Base-by-base conservation (phyloP, 37 sponge, comb jelly and placozoan species). In the Spongilla lacustris region DNA sequence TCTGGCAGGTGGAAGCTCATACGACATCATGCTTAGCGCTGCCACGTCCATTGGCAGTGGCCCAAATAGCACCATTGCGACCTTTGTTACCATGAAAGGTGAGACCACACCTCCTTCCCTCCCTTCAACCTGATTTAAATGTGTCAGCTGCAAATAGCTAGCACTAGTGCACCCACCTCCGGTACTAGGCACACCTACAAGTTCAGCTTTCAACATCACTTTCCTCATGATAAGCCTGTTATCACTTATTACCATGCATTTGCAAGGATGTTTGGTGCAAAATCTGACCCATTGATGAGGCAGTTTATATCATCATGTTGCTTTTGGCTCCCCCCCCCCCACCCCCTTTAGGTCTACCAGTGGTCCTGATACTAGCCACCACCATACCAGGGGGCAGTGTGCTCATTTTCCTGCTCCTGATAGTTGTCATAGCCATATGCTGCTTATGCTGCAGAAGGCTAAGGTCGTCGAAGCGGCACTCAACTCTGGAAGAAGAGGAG, bases 1-100 rank as follows among this genome's bases (percentile, higher is more conserved):
- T 3, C 77, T 92, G 35, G 67, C 25, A 9, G 86, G 78, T 58
- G 69, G 68, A 17, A 17, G 29, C 37, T 70, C 73, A 22, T 92
- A 92, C 36, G 75, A 85, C 24, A 77, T 92, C 34, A 74, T 37
- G 70, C 21, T 92, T 21, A 78, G 72, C 36, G 93, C 93, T 17
- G 30, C 21, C 73, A 92, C 85, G 10, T n/a, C 79, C 26, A 73
- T 76, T 2, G 93, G 93, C 13, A 29, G 41, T 33, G 89, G 93
- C 0, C 93, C 93, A 19, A 68, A 84, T 49, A 91, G 83, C 32
- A 66, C 76, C 21, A 22, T 82, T 0, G 19, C 68, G 24, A 50
- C 29, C 21, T 22, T 4, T 14, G 14, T 0, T 0, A 77, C 91
- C 25, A 6, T 38, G 69, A 29, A 23, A 66, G 73, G 88, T 87